phyloP scores from a whole-genome alignment of 2,113 vertebrate species.

The Tychaedon coryphoeus region DNA sequence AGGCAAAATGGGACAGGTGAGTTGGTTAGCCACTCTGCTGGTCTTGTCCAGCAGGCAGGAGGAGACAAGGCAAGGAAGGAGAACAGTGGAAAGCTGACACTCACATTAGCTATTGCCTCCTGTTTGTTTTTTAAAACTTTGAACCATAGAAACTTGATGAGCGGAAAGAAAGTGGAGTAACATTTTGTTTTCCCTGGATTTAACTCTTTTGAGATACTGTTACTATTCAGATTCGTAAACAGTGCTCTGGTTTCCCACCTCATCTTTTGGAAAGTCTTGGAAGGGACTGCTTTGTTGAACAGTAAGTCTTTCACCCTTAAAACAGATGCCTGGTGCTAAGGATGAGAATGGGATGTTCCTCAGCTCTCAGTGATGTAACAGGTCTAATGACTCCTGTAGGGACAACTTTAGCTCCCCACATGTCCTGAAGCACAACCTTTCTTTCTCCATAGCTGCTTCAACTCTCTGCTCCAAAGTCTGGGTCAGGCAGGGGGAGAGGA shows the following conservation, averaged over 20 bases:
- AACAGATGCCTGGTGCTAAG: neutral
- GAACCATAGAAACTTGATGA: neutral
- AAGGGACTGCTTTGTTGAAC: neutral
- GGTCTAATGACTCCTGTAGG: neutral
- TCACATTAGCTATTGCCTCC: neutral
- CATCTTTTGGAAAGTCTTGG: neutral
- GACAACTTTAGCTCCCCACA: neutral
- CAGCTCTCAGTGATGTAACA: neutral
- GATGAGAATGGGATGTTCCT: neutral
- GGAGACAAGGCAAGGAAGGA: neutral
- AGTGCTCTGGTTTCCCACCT: neutral
- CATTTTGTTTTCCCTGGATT: neutral
- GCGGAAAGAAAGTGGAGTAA: neutral
- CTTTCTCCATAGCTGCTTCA: neutral
- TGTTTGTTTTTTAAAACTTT: neutral
- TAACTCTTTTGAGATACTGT: neutral
- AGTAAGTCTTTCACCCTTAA: neutral
- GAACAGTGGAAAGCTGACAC: neutral
- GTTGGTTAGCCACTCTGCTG: neutral
- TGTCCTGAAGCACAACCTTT: neutral
- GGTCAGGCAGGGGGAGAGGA: too few relatives aligned
- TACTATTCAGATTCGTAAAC: neutral
- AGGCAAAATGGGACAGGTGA: neutral
- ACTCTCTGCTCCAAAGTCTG: too few relatives aligned
- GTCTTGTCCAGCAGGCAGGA: neutral